A percentile compares a stretch with the other conserved stretches of the same genome.
These are phyloP conservation scores for Nasalis larvatus DNA, from an alignment of 2,113 vertebrate species.

Conservation along the genomic window DNA sequence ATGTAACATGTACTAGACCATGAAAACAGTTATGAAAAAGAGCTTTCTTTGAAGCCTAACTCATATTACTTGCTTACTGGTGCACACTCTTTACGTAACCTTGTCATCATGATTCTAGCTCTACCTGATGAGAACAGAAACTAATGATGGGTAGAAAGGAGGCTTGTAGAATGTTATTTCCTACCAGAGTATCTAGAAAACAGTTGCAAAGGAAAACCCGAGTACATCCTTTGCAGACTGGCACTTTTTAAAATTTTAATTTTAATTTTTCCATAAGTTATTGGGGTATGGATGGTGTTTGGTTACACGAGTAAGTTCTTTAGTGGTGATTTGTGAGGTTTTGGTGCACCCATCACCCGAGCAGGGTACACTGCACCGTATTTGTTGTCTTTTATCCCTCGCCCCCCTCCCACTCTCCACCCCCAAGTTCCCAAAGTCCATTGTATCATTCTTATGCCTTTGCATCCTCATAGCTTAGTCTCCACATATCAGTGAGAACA, in stretches of 20 bases:
- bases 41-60: not conserved
- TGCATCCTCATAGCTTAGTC: too few relatives aligned
- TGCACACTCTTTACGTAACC: not conserved
- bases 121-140: not conserved
- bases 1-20: not conserved
- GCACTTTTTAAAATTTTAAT: not conserved
- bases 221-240: not conserved
- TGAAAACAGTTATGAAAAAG: not conserved
- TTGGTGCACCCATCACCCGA: too few relatives aligned
- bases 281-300: too few relatives aligned
- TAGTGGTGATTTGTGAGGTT: too few relatives aligned
- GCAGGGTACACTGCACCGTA: too few relatives aligned
- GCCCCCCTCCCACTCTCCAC: too few relatives aligned
- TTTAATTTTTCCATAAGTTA: too few relatives aligned
- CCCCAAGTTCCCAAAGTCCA: too few relatives aligned
- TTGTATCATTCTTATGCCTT: too few relatives aligned
- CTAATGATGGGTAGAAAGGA: not conserved
- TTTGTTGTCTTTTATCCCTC: too few relatives aligned
- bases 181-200: not conserved
- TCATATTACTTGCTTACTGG: not conserved
- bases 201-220: not conserved
- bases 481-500: too few relatives aligned
- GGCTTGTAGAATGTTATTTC: not conserved
- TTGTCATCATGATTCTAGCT: not conserved
- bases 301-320: too few relatives aligned